A percentile compares a stretch with the other conserved stretches of the same genome.
Conservation (phyloP, 2,888 invertebrate species). For the Proisotoma minuta region DNA sequence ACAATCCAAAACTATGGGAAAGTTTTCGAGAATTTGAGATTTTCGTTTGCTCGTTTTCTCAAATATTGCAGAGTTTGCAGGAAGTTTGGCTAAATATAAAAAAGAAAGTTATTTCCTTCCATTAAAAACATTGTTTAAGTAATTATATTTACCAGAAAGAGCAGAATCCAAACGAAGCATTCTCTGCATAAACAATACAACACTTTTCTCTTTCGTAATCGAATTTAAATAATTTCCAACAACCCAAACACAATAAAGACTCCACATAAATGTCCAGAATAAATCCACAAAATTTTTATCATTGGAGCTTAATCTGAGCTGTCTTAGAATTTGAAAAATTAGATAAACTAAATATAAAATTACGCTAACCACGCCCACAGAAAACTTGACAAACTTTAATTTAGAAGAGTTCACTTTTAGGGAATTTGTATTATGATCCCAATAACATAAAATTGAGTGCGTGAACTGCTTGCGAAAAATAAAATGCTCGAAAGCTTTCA, state of each 20-base stretch:
- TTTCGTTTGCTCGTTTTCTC: too few species aligned
- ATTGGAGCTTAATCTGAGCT: too few species aligned
- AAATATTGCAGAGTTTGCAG: too few species aligned
- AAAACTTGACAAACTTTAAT: background rate
- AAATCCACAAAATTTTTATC: background rate
- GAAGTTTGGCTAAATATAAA: too few species aligned
- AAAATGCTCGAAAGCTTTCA: too few species aligned
- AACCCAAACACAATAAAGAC: background rate
- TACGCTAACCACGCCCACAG: background rate
- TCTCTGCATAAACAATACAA: background rate
- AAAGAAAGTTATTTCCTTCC: too few species aligned
- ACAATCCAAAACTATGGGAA: background rate
- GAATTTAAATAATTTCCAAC: background rate
- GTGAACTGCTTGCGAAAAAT: too few species aligned
- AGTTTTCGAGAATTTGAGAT: background rate
- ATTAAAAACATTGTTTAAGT: too few species aligned
- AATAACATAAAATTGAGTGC: background rate
- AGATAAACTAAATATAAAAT: too few species aligned
- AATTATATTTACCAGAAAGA: background rate
- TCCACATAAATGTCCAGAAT: background rate
- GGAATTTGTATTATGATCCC: background rate
- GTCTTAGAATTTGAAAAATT: too few species aligned
- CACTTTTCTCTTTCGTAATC: background rate
- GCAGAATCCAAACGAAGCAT: background rate
- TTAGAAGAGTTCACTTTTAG: background rate